Base-by-base conservation (phyloP, 2,888 invertebrate genomes). In the Drosophila paracracens region DNA sequence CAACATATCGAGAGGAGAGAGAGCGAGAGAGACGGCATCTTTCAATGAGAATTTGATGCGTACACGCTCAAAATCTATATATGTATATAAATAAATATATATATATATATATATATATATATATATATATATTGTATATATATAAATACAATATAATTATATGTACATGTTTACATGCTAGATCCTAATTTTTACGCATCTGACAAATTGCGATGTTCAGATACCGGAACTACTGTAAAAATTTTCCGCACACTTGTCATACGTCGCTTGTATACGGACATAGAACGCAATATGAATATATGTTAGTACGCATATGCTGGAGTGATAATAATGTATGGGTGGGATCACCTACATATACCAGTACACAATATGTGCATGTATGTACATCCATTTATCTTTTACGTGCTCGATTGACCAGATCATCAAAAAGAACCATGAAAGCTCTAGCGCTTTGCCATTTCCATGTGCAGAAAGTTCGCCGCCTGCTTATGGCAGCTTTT, bases 231-330 rank as follows among this genome's bases (percentile, higher is more conserved):
- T 71, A 60, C 50, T 67, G 54, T 50, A 56, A 33, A 76, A 51
- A 76, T 63, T 76, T 76, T 76, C 77, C 77, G 72, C 72, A 77
- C 77, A 76, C 77, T 77, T 80, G 72, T 46, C 64, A 60, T 31
- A 57, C 35, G 35, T 53, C 33, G 53, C 53, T 5, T 48, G 11
- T 27, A 38, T 48, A 46, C 27, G 52, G 29, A 10, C 38, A 57
- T 53, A 46, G 21, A 52, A 29, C 59, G 33, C 50, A 50, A 59
- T 50, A 58, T 27, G 50, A 50, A 38, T 7, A n/a, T 40, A 21
- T 16, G 46, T 21, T 46, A 43, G n/a, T 40, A 40, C 40, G n/a
- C n/a, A 38, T 56, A n/a, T 56, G 38, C 16, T 57, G 40, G 40
- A 21, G 29, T 31, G 16, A 31, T 57, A 43, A 31, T 18, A 40